Conservation (phyloP, 2,888 invertebrate genomes). For the Epirrita christyi region DNA sequence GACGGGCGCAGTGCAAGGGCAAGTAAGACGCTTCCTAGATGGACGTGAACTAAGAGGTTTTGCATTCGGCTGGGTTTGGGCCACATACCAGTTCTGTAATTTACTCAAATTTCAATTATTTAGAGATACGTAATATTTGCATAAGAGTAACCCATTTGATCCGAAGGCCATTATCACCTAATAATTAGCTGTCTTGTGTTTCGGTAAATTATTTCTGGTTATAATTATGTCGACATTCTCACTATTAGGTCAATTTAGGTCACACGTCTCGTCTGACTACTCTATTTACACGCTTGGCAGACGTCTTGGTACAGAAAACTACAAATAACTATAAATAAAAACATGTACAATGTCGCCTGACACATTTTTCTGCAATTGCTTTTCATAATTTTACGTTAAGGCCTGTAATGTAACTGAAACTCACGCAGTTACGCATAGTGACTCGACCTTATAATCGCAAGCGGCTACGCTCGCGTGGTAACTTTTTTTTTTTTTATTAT, state of each 20-base stretch:
- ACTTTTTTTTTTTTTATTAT: too few relatives aligned
- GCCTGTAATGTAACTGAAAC: too few relatives aligned
- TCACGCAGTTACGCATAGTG: too few relatives aligned
- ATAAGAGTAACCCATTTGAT: background rate
- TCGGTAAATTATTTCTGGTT: background rate
- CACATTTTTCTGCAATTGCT: constrained; percentile 29
- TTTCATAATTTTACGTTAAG: background rate
- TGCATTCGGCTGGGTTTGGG: too few relatives aligned
- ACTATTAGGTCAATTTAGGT: too few relatives aligned
- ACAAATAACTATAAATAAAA: constrained; percentile 45
- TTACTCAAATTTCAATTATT: too few relatives aligned
- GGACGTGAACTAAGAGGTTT: too few relatives aligned
- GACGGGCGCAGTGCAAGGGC: too few relatives aligned
- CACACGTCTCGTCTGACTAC: constrained; percentile 18
- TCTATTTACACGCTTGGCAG: constrained; percentile 59
- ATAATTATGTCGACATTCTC: background rate
- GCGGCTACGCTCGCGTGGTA: too few relatives aligned
- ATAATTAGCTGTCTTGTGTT: background rate
- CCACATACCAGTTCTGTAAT: too few relatives aligned
- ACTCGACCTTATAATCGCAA: too few relatives aligned
- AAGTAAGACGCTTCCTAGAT: too few relatives aligned
- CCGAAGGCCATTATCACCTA: background rate
- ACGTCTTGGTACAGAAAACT: constrained; percentile 46
- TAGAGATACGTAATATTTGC: background rate
- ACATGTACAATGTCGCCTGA: constrained; percentile 30